These are phyloP conservation scores for Nephotettix cincticeps DNA, from an alignment of 1,140 invertebrate species.

Conservation along the genomic window DNA sequence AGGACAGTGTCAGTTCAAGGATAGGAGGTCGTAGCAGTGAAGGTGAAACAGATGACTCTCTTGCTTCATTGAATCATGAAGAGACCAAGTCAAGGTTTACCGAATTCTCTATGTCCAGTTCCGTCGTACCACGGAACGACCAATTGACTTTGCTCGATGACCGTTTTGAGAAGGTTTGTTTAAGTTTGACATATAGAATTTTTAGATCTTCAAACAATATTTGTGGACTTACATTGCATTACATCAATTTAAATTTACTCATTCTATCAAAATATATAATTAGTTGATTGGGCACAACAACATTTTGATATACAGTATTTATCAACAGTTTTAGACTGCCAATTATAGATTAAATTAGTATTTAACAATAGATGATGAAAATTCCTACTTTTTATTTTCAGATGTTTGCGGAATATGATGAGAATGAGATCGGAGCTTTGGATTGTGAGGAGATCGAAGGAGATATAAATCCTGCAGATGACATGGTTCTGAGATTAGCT, in stretches of 20 bases:
- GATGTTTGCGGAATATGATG: slow-evolving; percentile 85
- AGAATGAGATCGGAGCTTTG: slow-evolving; percentile 84
- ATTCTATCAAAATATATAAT: no score
- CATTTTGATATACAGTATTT: no score
- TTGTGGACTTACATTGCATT: no score
- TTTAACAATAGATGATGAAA: no score
- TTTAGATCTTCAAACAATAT: no score
- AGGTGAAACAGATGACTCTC: slow-evolving; percentile 52
- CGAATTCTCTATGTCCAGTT: slow-evolving; percentile 92
- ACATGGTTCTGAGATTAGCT: slow-evolving; percentile 59
- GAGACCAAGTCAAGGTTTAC: slow-evolving; percentile 89
- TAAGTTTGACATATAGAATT: no score
- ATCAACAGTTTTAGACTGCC: no score
- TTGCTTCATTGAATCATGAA: slow-evolving; percentile 62
- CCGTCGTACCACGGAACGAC: slow-evolving; percentile 84
- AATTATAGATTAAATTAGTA: no score
- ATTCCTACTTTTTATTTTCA: no score
- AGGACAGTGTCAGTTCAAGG: slow-evolving; percentile 45
- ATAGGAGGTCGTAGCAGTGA: slow-evolving; percentile 48
- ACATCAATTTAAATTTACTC: no score
- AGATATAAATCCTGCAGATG: slow-evolving; percentile 62
- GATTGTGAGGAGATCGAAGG: slow-evolving; percentile 91
- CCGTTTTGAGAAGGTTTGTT: slow-evolving; percentile 80
- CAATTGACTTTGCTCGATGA: slow-evolving; percentile 83
- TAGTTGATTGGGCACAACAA: no score